Base-by-base conservation (phyloP, 2,797 vertebrate species). In the Remorina albescens region DNA sequence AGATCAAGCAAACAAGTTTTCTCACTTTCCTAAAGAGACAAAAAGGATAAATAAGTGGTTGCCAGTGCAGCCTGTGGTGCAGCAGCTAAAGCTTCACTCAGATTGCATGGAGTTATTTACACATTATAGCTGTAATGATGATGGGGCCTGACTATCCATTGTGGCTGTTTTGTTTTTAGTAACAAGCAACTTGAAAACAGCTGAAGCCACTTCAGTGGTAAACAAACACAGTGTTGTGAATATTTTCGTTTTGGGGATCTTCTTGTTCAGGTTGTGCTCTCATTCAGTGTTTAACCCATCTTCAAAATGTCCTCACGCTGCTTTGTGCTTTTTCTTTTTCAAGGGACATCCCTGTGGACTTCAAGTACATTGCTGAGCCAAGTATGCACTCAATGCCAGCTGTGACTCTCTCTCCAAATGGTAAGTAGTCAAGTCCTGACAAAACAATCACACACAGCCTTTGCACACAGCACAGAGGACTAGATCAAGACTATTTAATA, bases 321-420 rank as follows among this genome's bases (percentile, higher is more conserved):
- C 61, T 80, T 19, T 82, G 39, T 82, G 44, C 49, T 19, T 88
- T 91, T 85, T 44, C 10, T 94, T 73, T 88, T 91, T 85, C 94
- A 91, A 99, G 98, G 98, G 98, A 99, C 89, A 99, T 99, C 92
- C 98, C 98, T 54, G 98, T 99, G 91, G 98, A 99, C 93, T 99
- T 99, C 89, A 99, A 99, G 84, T 99, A 99, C 87, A 99, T 99
- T 49, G 98, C 98, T 7, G 98, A 99, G 90, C 98, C 98, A 86
- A 99, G 98, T 70, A 99, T 99, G 98, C 98, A 99, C 89, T 99
- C 98, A 0, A 99, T 99, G 98, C 98, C 98, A 69, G 97, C 98
- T 4, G 98, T 99, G 87, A 99, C 98, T 12, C 94, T 99, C 71
- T 99, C 98, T 83, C 98, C 98, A 83, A 99, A 99, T 49, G 97